These are phyloP conservation scores for Galbula dea DNA, from an alignment of 2,113 vertebrate species.

Conservation along the genomic window DNA sequence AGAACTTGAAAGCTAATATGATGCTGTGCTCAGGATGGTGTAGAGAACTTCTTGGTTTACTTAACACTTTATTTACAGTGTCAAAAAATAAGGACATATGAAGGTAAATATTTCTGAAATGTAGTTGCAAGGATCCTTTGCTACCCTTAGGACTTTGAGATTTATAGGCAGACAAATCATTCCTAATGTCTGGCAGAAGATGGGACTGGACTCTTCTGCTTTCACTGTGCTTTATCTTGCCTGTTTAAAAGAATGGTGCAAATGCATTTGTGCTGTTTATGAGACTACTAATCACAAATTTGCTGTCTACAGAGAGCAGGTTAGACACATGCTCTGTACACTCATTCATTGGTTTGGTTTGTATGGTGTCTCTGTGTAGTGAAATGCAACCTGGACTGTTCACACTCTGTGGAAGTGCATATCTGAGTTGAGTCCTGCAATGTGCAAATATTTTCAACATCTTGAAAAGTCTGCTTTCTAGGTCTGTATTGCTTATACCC, in stretches of 20 bases:
- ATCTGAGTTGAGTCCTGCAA: not conserved
- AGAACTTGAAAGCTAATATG: not conserved
- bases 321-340: not conserved
- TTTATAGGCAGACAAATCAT: not conserved
- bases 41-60: not conserved
- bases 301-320: not conserved
- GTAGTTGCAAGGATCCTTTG: not conserved
- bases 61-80: not conserved
- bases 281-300: not conserved
- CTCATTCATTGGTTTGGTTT: not conserved
- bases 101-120: not conserved
- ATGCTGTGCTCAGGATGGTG: not conserved
- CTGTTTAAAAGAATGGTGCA: not conserved
- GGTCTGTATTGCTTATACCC: not conserved
- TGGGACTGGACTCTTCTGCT: not conserved
- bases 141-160: not conserved
- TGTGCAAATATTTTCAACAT: not conserved
- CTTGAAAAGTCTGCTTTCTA: not conserved
- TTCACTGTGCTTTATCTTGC: not conserved
- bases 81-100: not conserved
- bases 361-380: not conserved
- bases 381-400: not conserved
- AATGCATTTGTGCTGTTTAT: not conserved
- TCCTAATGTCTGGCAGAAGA: not conserved
- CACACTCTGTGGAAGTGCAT: not conserved